A percentile compares a stretch with the other conserved stretches of the same genome.
Conservation (phyloP, 2,888 invertebrate species). For the Drosophila maculinotata region DNA sequence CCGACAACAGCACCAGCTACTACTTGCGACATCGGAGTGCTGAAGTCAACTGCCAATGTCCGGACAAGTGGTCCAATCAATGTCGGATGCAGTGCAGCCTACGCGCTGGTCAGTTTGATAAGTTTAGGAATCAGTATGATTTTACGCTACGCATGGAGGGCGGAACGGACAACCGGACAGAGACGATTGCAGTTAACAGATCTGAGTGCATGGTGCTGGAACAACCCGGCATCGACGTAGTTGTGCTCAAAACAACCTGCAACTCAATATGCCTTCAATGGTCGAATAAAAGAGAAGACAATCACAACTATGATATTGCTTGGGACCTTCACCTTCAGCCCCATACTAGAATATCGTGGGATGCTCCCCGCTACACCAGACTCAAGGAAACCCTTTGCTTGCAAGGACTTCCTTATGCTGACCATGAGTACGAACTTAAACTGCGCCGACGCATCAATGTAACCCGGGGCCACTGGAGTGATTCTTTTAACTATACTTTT, state of each 20-base stretch:
- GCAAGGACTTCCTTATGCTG: neutral
- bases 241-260: constrained; percentile 1
- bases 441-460: constrained; percentile 1
- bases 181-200: neutral
- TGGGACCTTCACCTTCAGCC: constrained; percentile 10
- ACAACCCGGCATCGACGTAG: neutral
- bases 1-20: neutral
- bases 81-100: constrained; percentile 8
- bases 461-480: constrained; percentile 7
- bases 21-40: neutral
- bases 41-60: neutral
- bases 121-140: neutral
- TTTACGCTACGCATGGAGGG: neutral
- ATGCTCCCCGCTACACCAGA: neutral
- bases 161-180: neutral
- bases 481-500: constrained; percentile 6
- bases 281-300: constrained; percentile 1
- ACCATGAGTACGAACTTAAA: constrained; percentile 1
- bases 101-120: neutral
- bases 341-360: neutral
- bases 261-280: constrained; percentile 14
- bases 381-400: constrained; percentile 9
- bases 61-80: neutral
- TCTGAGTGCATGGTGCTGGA: constrained; percentile 13
- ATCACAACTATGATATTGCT: neutral